Percentiles rank a stretch among this genome's conserved stretches.
Conservation (phyloP, 2,797 vertebrate genomes). For the Odontamblyopus lacepedii region DNA sequence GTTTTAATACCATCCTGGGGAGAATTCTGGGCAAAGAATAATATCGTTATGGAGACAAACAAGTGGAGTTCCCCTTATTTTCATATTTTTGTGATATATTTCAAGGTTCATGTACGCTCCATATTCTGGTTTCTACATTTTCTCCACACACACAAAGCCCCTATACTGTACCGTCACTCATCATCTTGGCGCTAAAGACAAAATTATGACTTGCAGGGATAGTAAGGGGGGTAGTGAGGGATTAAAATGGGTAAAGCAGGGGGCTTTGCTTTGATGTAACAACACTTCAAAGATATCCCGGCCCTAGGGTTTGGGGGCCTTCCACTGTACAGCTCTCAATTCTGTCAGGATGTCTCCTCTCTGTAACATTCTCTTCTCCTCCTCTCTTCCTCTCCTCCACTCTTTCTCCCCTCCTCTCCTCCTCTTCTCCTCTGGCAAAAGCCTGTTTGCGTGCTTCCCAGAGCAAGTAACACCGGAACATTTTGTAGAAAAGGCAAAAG, state of each 20-base stretch:
- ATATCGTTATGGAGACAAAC: no score
- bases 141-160: slow-evolving; percentile 11
- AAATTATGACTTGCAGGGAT: slow-evolving; percentile 22
- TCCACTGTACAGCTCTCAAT: slow-evolving; percentile 36
- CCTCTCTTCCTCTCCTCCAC: no score
- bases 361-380: neutral
- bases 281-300: slow-evolving; percentile 56
- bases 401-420: neutral
- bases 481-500: slow-evolving; percentile 29
- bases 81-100: no score
- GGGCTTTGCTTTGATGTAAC: slow-evolving; percentile 54
- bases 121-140: neutral
- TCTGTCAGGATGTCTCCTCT: slow-evolving; percentile 30
- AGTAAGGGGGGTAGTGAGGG: slow-evolving; percentile 25
- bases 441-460: slow-evolving; percentile 1
- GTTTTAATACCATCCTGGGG: no score
- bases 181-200: slow-evolving; percentile 21
- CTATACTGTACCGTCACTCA: slow-evolving; percentile 15
- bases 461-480: slow-evolving; percentile 10
- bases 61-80: no score
- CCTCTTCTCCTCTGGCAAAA: neutral
- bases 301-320: slow-evolving; percentile 39
- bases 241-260: slow-evolving; percentile 34
- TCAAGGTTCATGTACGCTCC: neutral
- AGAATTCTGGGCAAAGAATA: no score